These are phyloP conservation scores for Castor canadensis DNA, from an alignment of 2,113 vertebrate species.

Conservation along the genomic window DNA sequence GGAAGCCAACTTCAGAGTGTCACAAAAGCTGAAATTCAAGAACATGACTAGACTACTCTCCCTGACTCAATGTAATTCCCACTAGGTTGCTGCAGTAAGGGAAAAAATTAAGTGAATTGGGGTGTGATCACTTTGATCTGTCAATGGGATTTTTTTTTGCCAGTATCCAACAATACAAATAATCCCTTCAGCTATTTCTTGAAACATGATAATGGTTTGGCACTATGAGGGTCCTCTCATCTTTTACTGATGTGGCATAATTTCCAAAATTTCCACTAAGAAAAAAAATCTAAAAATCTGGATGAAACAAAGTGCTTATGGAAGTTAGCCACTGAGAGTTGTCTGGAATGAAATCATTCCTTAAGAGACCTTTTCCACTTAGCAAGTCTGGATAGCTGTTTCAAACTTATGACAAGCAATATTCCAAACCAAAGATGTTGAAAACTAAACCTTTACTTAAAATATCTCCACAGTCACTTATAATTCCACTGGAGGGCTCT, in stretches of 20 bases:
- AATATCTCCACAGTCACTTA: background rate
- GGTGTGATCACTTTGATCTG: constrained; percentile 43
- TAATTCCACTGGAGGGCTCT: background rate
- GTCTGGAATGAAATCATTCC: background rate
- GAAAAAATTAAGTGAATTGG: background rate
- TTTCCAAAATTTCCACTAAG: background rate
- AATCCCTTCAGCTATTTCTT: constrained; percentile 10
- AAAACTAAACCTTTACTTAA: background rate
- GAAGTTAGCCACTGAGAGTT: background rate
- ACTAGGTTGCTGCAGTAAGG: rapidly evolving
- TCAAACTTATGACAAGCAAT: background rate
- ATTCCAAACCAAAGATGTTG: background rate
- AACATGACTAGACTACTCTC: too few species aligned
- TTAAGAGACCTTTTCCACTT: background rate
- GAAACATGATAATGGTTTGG: background rate
- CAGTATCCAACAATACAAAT: background rate
- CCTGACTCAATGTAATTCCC: too few species aligned
- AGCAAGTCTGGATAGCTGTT: background rate
- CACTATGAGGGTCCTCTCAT: background rate
- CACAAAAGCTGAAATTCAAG: background rate
- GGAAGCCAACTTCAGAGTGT: background rate
- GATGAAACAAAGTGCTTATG: background rate
- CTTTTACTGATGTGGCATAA: background rate
- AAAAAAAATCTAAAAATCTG: background rate
- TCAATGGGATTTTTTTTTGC: background rate